Base-by-base conservation (phyloP, 2,113 vertebrate genomes). In the Sinocyclocheilus maitianheensis region DNA sequence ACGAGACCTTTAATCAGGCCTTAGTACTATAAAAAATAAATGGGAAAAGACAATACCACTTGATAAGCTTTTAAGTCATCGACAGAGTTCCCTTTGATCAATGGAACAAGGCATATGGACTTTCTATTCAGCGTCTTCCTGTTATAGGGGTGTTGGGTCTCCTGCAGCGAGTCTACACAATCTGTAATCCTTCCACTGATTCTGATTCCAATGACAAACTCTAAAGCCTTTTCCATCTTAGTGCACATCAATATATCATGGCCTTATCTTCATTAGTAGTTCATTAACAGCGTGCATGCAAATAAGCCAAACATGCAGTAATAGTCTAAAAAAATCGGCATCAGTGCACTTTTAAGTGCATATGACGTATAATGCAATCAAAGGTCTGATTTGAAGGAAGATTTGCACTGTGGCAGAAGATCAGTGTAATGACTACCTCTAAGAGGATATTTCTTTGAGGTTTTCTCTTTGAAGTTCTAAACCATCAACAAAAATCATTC, bases 401-500 rank as follows among this genome's bases (percentile, higher is more conserved):
- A 63, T 20, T 51, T 86, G 86, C 24, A 48, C 13, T 12, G 3
- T 62, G 55, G 20, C 34, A 7, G 55, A 62, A 62, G 67, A 83
- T 74, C 51, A 60, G 30, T 40, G 81, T 74, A 83, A 83, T 83
- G 22, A 40, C 3, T 34, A 76, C 83, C 76, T 86, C 82, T 81
- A 69, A 84, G 86, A 87, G 77, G 71, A 93, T 30, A 63, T 90
- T 81, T 86, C 2, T 1, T 76, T 90, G 24, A 88, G 90, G 90
- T 85, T 88, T 81, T 90, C 62, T 78, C 83, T 92, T 94, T 94
- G 90, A 88, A 86, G 87, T 60, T 26, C 18, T n/a, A 51, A 51
- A 48, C 22, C 83, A 72, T 60, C 87, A 91, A 84, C 87, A 91
- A 93, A 93, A 90, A 77, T 88, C 40, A 86, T 90, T 89, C 71